Evolutionary conservation across 2,113 vertebrate genomes (phyloP).

Genomic region (Vidua chalybeata): DNA sequence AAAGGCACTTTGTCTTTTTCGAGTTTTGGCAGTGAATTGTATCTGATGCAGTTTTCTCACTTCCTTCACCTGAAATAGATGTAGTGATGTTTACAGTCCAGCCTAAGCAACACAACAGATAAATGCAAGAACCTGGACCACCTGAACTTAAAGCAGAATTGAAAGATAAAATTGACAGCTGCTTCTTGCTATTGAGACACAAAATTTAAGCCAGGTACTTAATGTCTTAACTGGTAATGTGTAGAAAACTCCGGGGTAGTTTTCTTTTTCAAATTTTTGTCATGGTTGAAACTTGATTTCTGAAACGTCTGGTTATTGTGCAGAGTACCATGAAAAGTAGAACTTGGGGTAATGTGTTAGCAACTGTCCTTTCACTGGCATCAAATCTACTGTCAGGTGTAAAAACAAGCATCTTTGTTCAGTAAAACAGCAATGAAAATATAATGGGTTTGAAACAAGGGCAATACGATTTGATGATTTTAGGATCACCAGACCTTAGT

Average conservation of each 20-base stretch:
- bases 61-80: neutral
- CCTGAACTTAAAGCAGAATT: neutral
- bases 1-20: neutral
- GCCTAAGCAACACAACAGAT: neutral
- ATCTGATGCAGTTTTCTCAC: neutral
- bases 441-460: neutral
- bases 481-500: neutral
- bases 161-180: neutral
- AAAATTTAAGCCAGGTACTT: neutral
- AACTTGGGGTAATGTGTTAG: neutral
- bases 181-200: neutral
- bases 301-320: neutral
- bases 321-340: neutral
- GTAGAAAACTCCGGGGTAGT: neutral
- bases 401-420: neutral
- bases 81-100: neutral
- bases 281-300: neutral
- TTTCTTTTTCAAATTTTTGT: conserved; percentile 1
- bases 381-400: neutral
- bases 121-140: neutral
- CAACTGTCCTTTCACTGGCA: neutral
- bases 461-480: neutral
- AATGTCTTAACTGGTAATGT: neutral
- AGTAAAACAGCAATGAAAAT: neutral
- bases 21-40: neutral